Evolutionary conservation across 1,140 invertebrate genomes (phyloP), one percentile per base, ranked within the genome.

Genomic region (Chelonus insularis): DNA sequence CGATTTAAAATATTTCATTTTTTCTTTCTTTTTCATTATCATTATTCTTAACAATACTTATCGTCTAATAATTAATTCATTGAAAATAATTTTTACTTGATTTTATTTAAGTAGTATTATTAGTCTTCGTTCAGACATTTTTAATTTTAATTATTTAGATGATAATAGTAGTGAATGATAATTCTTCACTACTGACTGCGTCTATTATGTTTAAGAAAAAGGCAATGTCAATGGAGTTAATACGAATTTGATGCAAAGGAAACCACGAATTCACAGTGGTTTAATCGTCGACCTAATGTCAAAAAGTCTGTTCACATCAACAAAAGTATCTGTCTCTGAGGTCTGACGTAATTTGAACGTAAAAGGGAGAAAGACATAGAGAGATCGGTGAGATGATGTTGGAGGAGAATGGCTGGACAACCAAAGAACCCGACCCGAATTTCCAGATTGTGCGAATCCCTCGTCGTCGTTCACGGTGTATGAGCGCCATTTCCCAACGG

Each of bases 401-500:
- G 39, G 11, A 5, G 18, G 39, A 47, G 25, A 12, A 34, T 57
- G 54, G 39, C 43, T 43, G 32, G 43, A 57, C 32, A 16, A 29
- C 29, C 47, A 57, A 65, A 58, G 58, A 61, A 61, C 54, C 39
- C 12, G 16, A 50, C 43, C 34, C 51, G 55, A 61, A 63, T 68
- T 63, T 65, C 52, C 57, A 69, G 64, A 64, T 71, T 68, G 52
- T 11, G 29, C 25, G 52, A 66, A 60, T 60, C 47, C 55, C 57
- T 51, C 51, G 39, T 55, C 9, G 56, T 62, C 39, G 56, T 65
- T 62, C 21, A 48, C 56, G 48, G 41, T 62, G 39, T 62, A 48
- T 60, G 60, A 37, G 41, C 60, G 63, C 60, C 65, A 68, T 71
- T 67, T 68, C 64, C 64, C 58, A 65, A 61, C 63, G 69, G 69